Evolutionary conservation across 2,888 invertebrate genomes (phyloP).

Genomic region (Eilema caniola): DNA sequence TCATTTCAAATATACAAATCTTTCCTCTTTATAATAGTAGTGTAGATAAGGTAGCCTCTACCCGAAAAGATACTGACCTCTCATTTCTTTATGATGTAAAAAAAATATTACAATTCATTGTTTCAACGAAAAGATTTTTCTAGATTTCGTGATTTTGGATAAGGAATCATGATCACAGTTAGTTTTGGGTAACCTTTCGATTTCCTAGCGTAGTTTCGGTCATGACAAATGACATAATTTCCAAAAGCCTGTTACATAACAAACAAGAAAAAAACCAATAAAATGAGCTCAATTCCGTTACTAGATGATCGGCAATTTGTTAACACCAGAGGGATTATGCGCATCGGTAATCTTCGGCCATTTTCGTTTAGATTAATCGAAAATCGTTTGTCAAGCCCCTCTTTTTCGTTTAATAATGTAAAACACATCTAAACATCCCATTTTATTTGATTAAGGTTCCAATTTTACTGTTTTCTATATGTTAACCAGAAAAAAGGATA

Average conservation of each 20-base stretch:
- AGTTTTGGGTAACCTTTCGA: neutral
- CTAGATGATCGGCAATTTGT: conserved; percentile 16
- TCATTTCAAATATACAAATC: too few relatives aligned
- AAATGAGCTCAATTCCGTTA: neutral
- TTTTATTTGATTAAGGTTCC: conserved; percentile 1
- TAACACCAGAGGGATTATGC: conserved; percentile 20
- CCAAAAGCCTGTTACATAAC: conserved; percentile 3
- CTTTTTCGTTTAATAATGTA: conserved; percentile 15
- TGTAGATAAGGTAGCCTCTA: too few relatives aligned
- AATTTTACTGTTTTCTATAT: neutral
- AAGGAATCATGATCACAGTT: neutral
- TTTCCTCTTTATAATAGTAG: too few relatives aligned
- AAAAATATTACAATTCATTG: too few relatives aligned
- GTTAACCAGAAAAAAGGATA: neutral
- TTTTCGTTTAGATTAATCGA: conserved; percentile 18
- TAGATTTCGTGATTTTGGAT: too few relatives aligned
- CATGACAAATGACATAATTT: neutral
- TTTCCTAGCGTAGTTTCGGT: neutral
- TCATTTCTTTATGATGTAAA: too few relatives aligned
- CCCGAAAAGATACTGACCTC: too few relatives aligned
- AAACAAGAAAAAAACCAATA: neutral
- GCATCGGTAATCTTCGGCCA: conserved; percentile 20
- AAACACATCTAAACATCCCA: neutral
- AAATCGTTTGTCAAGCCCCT: conserved; percentile 15
- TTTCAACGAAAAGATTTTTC: too few relatives aligned